These are phyloP conservation scores for Taenaris catops DNA, from an alignment of 2,888 invertebrate genomes.

Conservation along the genomic window DNA sequence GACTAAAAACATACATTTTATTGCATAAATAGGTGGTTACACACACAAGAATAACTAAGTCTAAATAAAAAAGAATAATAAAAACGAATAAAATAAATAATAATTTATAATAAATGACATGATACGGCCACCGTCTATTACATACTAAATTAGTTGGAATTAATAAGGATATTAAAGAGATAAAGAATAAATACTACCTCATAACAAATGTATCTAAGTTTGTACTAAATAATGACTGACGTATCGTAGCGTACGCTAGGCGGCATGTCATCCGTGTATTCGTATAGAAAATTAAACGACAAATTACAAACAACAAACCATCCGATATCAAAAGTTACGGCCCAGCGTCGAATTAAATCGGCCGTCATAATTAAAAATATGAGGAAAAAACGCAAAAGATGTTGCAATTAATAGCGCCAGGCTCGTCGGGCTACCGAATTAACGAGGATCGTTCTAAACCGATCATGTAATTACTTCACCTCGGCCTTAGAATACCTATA, in stretches of 20 bases:
- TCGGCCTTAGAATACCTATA: slow-evolving; percentile 56
- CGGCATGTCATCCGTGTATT: slow-evolving; percentile 3
- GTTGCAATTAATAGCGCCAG: slow-evolving; percentile 60
- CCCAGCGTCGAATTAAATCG: slow-evolving; percentile 28
- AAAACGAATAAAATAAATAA: too few relatives aligned
- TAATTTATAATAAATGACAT: too few relatives aligned
- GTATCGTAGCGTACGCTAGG: slow-evolving; percentile 4
- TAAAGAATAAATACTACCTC: too few relatives aligned
- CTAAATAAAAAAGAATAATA: too few relatives aligned
- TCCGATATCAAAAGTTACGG: slow-evolving; percentile 26
- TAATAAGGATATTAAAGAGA: too few relatives aligned
- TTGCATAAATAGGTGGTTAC: too few relatives aligned
- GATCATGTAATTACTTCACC: slow-evolving; percentile 65
- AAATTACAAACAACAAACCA: slow-evolving; percentile 20
- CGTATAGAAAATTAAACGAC: slow-evolving; percentile 10
- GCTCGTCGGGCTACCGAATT: slow-evolving; percentile 72
- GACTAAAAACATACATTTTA: too few relatives aligned
- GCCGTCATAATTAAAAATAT: slow-evolving; percentile 36
- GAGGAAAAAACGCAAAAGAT: slow-evolving; percentile 53
- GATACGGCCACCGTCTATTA: too few relatives aligned
- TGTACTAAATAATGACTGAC: too few relatives aligned
- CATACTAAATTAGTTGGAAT: too few relatives aligned
- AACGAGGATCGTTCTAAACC: slow-evolving; percentile 55
- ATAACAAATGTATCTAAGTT: too few relatives aligned
- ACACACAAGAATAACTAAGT: too few relatives aligned